These are phyloP conservation scores for Scaptomyza flava DNA, from an alignment of 2,888 invertebrate genomes.

Conservation along the genomic window DNA sequence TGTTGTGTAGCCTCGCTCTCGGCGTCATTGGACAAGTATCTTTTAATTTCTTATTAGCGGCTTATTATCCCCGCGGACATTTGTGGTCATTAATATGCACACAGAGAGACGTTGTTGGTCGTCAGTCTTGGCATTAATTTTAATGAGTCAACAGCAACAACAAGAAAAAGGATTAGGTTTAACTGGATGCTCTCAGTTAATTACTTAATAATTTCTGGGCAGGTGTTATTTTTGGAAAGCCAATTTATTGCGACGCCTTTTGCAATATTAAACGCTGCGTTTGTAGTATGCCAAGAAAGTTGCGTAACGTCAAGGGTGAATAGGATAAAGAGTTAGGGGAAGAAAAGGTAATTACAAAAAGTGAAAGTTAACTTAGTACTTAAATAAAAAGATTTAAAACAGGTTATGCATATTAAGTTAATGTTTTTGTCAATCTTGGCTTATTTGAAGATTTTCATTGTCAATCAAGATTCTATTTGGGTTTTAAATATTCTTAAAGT, in stretches of 20 bases:
- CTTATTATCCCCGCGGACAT: slow-evolving; percentile 75
- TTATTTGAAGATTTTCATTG: background rate
- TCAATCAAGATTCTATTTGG: no score
- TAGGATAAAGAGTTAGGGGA: background rate
- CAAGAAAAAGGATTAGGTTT: slow-evolving; percentile 59
- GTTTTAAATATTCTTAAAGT: no score
- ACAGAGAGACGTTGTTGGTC: slow-evolving; percentile 27
- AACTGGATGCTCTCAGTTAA: slow-evolving; percentile 56
- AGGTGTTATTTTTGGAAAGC: slow-evolving; percentile 72
- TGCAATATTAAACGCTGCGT: slow-evolving; percentile 42
- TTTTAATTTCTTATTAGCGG: slow-evolving; percentile 80
- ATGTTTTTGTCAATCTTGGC: background rate
- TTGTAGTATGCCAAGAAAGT: no score
- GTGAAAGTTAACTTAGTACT: background rate
- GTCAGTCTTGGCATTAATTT: slow-evolving; percentile 69
- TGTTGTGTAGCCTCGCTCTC: background rate
- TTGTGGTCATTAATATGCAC: slow-evolving; percentile 74
- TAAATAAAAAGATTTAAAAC: background rate
- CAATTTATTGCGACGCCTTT: slow-evolving; percentile 49
- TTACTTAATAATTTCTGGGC: slow-evolving; percentile 76
- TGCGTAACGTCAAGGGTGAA: background rate
- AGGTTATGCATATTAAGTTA: background rate
- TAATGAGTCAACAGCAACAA: slow-evolving; percentile 63
- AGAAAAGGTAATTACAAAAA: slow-evolving; percentile 14
- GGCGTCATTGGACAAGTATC: slow-evolving; percentile 64